Base-by-base conservation (phyloP, 2,113 vertebrate species). In the Hystrix brachyura region DNA sequence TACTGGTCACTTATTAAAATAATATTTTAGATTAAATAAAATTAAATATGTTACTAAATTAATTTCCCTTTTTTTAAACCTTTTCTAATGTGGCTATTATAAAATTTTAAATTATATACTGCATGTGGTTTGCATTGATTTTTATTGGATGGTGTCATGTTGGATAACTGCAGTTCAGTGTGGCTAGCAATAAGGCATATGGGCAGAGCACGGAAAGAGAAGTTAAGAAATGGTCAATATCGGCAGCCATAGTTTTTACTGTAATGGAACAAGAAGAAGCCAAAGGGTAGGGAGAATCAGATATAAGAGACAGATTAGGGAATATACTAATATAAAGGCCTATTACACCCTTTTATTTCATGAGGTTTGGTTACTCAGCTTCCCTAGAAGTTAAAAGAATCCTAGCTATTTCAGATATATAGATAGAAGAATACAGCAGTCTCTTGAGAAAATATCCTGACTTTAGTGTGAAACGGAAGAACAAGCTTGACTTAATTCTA, bases 381-480 rank as follows among this genome's bases (percentile, higher is more conserved):
- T 84, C 64, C 59, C 53, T n/a, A 92, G 53, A 89, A 69, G 38
- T 81, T 79, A 53, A 92, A 81, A 72, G 76, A 74, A 64, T 59
- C 65, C 15, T 69, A 94, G 57, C 27, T 78, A 53, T 82, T 94
- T 84, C 27, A 69, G 32, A 69, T 67, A n/a, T 53, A 67, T 11
- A 80, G 55, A 5, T 11, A 88, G 55, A 93, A 88, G 48, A 87
- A 82, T 64, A 76, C 43, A 76, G 23, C 46, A 69, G 27, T 8
- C 5, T 91, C 93, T 78, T 84, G 87, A 83, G 69, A 97, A 94
- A 95, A 53, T 48, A 53, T 27, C 14, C 46, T 57, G 18, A 97
- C 79, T 94, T 94, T 27, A 84, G 32, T 83, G 53, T 79, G 12
- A 67, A 85, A 25, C 62, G 62, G 23, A 94, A 84, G 34, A 90